These are phyloP conservation scores for Euclidia mi DNA, from an alignment of 2,888 invertebrate genomes.

Conservation along the genomic window DNA sequence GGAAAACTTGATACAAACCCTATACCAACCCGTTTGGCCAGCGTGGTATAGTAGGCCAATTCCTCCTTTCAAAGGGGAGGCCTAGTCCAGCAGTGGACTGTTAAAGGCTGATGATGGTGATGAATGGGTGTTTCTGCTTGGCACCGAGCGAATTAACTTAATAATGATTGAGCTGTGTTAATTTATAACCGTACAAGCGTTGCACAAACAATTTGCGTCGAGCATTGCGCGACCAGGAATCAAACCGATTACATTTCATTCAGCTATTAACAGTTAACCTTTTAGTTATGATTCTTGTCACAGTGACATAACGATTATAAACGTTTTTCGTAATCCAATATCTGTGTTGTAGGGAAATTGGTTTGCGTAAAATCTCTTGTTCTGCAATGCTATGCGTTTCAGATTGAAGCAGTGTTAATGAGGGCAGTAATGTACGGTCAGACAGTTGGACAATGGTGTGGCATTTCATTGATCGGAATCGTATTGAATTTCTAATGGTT, in stretches of 20 bases:
- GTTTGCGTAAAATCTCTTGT: constrained; percentile 34
- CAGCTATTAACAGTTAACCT: constrained; percentile 9
- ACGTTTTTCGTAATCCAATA: constrained; percentile 29
- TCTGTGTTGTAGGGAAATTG: constrained; percentile 31
- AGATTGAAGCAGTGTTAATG: constrained; percentile 42
- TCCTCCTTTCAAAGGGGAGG: too few species aligned
- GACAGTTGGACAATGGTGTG: constrained; percentile 30
- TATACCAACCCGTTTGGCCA: too few species aligned
- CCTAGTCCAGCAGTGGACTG: too few species aligned
- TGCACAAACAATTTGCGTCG: background rate
- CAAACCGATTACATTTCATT: constrained; percentile 1
- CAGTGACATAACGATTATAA: constrained; percentile 39
- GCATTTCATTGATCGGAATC: constrained; percentile 16
- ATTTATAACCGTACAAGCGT: background rate
- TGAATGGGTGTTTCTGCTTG: too few species aligned
- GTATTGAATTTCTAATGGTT: too few species aligned
- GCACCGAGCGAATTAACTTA: too few species aligned
- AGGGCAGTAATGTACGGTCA: constrained; percentile 5
- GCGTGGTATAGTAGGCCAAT: too few species aligned
- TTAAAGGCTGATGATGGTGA: too few species aligned
- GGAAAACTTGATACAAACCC: too few species aligned
- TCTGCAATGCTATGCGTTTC: constrained; percentile 3
- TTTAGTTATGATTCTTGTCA: constrained; percentile 31
- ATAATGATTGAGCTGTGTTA: too few species aligned
- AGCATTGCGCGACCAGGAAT: background rate